Evolutionary conservation across 1,140 invertebrate species (phyloP).

Genomic region (Aphis gossypii): DNA sequence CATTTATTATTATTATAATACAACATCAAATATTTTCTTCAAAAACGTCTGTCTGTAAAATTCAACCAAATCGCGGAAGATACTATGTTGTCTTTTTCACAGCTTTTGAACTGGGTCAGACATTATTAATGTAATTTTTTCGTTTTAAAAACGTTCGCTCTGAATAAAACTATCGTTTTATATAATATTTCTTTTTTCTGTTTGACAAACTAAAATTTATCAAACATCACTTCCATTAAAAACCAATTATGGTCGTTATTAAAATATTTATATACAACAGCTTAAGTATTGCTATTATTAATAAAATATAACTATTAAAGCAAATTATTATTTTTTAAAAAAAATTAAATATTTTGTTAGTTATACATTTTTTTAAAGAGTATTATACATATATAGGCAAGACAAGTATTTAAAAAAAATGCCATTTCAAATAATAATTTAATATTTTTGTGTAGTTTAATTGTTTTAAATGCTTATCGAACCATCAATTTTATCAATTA

Average conservation of each 20-base stretch:
- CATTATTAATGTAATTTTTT: slow-evolving; percentile 43
- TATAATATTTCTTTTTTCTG: not conserved
- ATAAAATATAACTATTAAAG: not conserved
- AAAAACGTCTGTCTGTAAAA: slow-evolving; percentile 6
- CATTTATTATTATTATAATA: slow-evolving; percentile 39
- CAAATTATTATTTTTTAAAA: not conserved
- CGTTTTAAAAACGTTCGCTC: slow-evolving; percentile 24
- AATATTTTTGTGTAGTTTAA: not conserved
- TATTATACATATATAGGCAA: not conserved
- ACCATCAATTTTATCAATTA: not conserved
- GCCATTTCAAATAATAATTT: not conserved
- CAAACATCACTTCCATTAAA: not conserved
- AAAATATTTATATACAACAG: not conserved
- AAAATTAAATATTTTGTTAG: not conserved
- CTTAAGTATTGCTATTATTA: not conserved
- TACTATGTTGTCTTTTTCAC: not conserved
- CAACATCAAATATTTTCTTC: not conserved
- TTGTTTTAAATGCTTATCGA: not conserved
- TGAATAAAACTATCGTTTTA: not conserved
- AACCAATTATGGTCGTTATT: not conserved
- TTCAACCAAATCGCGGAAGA: not conserved
- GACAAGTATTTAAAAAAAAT: not conserved
- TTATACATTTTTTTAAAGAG: not conserved
- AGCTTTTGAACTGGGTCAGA: slow-evolving; percentile 6
- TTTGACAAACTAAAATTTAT: slow-evolving; percentile 19